Conservation (phyloP, 2,113 vertebrate genomes). For the Percopsis transmontana region DNA sequence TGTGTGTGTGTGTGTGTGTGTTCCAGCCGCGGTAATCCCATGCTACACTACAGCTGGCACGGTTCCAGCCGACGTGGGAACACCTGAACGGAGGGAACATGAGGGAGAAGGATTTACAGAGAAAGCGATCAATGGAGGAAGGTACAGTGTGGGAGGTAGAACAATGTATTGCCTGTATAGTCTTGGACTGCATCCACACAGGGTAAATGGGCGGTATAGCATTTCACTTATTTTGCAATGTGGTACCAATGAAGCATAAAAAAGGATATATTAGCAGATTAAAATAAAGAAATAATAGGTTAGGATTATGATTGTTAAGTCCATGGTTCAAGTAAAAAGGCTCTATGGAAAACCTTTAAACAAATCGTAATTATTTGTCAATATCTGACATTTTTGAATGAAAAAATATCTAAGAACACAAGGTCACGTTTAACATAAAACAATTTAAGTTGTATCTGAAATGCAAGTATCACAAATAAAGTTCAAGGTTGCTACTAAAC, state of each 20-base stretch:
- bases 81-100: conserved; percentile 61
- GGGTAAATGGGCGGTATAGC: conserved; percentile 10
- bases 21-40: conserved; percentile 59
- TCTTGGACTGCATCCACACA: conserved; percentile 23
- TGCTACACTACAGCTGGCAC: conserved; percentile 48
- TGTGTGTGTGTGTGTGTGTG: conserved; percentile 24
- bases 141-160: conserved; percentile 38
- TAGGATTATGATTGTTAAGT: no score
- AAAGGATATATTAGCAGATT: no score
- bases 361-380: no score
- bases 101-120: conserved; percentile 61
- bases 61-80: conserved; percentile 65
- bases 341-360: no score
- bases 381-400: no score
- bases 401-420: no score
- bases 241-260: background rate
- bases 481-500: no score
- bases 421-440: no score
- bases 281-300: no score
- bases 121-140: conserved; percentile 56
- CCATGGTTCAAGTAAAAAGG: no score
- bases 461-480: no score
- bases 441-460: no score
- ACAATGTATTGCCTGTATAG: conserved; percentile 52
- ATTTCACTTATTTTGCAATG: conserved; percentile 8